phyloP scores from a whole-genome alignment of 2,888 invertebrate genomes.

The Mycalesis mineus region DNA sequence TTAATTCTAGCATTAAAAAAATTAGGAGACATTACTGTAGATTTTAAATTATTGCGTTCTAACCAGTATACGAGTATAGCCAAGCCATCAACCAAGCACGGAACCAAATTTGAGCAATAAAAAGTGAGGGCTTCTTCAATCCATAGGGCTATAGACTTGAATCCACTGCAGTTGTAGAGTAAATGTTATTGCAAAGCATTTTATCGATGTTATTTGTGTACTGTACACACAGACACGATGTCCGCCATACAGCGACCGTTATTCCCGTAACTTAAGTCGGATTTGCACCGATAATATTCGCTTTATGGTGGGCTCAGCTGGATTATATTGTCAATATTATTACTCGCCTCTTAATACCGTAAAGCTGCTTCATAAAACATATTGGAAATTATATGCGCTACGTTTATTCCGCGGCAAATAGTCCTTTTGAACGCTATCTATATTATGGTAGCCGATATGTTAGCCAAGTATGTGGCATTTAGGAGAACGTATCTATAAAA shows the following conservation, averaged over 20 bases:
- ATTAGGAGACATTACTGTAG: no score
- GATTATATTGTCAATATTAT: conserved; percentile 75
- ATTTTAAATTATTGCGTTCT: no score
- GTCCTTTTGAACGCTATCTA: conserved; percentile 35
- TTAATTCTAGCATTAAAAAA: no score
- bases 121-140: neutral
- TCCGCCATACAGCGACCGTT: conserved; percentile 27
- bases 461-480: conserved; percentile 19
- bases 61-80: no score
- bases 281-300: conserved; percentile 65
- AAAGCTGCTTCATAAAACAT: conserved; percentile 72
- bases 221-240: conserved; percentile 9
- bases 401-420: conserved; percentile 38
- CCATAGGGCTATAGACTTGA: no score
- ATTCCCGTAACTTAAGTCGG: conserved; percentile 60
- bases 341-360: conserved; percentile 74
- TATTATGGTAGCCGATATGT: conserved; percentile 30
- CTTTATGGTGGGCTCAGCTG: conserved; percentile 57
- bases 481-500: neutral
- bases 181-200: conserved; percentile 8
- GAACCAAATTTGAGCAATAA: no score
- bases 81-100: no score
- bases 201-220: conserved; percentile 4
- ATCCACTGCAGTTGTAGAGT: neutral
- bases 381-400: conserved; percentile 64